Evolutionary conservation across 1,140 invertebrate genomes (phyloP), one percentile per base, ranked within the genome.

Genomic region (Tachypleus tridentatus): DNA sequence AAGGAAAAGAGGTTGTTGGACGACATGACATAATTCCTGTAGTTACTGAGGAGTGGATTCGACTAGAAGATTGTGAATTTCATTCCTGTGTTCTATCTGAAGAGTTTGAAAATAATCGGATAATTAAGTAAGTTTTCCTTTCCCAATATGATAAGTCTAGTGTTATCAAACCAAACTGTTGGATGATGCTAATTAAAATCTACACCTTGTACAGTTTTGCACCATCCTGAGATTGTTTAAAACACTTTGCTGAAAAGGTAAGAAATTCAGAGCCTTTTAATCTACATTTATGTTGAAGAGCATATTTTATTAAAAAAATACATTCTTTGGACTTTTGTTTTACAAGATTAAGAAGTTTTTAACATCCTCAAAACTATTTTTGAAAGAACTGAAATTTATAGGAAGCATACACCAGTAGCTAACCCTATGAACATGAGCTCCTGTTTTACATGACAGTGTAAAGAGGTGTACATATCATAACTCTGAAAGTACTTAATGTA

Each of bases 11-110:
- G 82, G 93, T 99, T 10, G 97, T 99, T 0, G 94, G 97, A 0
- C 81, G 97, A 11, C 93, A 98, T 77, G 97, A 99, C 77, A 99
- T 99, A 74, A 96, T 99, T 73, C 97, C 97, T 6, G 95, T 99
- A 51, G 91, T 93, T 64, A 99, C 97, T 0, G 97, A 99, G 78
- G 93, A 99, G 79, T 99, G 97, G 97, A 99, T 99, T 72, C 84
- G 91, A 57, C 82, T 98, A 4, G 95, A 99, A 79, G 84, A 87
- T 48, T 84, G 91, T 0, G 93, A 98, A 76, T 97, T 99, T 76
- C 95, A 98, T 79, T 86, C 86, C 53, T 93, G 90, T 75, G 89
- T 99, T 6, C 88, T 97, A 74, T 86, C 88, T 70, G 86, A 93
- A 61, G 91, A 94, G 70, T 99, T 95, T 77, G 86, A 94, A 64